Evolutionary conservation across 2,888 invertebrate species (phyloP), one percentile per base, ranked within the genome.

Genomic region (Smittia aterrima): DNA sequence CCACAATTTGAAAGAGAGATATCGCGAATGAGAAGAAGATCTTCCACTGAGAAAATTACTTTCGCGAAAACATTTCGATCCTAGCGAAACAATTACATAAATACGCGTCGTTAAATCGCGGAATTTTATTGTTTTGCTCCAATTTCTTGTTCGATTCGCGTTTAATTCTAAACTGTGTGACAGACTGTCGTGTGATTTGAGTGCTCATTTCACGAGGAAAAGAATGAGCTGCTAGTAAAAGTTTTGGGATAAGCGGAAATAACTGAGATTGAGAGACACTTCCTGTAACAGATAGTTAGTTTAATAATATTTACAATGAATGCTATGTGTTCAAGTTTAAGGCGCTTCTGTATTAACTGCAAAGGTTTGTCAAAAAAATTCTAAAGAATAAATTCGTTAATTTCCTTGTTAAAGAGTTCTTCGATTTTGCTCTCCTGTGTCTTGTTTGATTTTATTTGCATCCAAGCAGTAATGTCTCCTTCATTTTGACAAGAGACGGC

Each of bases 301-400:
- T 25, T 13, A 62, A 62, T 9, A 38, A 38, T 38, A 38, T 47
- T 47, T 32, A 9, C 32, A 47, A 62, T 62, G 62, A n/a, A 27
- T 25, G 76, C 53, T 40, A 78, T 81, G 81, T 81, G 81, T 76
- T 79, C 81, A 27, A 81, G 79, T 75, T 79, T 81, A 75, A 77
- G 80, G 75, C 79, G 79, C 76, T 79, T 81, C 75, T 82, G 80
- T 77, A 79, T 78, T 75, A 79, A 78, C 76, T 81, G 81, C 75
- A 78, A 80, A 79, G 81, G 81, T 81, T 78, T 77, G 80, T 80
- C 78, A 77, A 4, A 20, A 22, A 47, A 32, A 32, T 6, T 32
- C 9, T 32, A 32, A 9, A 3, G 3, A 32, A 32, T 9, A 32
- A 32, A 32, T 32, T 32, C 32, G 2, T 47, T 47, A 11, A 47